Conservation (phyloP, 2,113 vertebrate genomes). For the Maccullochella peelii region DNA sequence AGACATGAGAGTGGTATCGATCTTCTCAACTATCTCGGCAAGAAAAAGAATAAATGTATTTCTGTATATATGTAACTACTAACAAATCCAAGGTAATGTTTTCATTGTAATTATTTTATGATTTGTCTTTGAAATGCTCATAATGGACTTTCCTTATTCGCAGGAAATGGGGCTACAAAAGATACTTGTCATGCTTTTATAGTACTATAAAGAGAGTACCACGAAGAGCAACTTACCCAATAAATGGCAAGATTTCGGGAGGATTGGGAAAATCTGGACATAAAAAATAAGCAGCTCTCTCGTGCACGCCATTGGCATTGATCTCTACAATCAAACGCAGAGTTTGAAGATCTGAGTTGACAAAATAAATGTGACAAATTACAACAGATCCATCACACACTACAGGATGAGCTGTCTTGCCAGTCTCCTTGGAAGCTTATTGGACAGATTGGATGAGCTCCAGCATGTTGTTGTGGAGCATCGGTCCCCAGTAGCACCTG, state of each 20-base stretch:
- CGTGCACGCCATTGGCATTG: background rate
- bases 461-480: constrained; percentile 64
- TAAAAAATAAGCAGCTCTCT: background rate
- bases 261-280: background rate
- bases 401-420: constrained; percentile 29
- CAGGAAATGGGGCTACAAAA: background rate
- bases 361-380: constrained; percentile 51
- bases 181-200: background rate
- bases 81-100: background rate
- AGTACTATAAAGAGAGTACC: background rate
- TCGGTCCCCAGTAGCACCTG: constrained; percentile 70
- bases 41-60: background rate
- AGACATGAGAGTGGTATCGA: background rate
- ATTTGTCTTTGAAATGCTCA: background rate
- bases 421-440: constrained; percentile 54
- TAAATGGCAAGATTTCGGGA: background rate
- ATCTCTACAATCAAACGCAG: constrained; percentile 22
- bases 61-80: no score
- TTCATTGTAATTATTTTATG: background rate
- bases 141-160: background rate
- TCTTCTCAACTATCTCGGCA: background rate
- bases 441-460: constrained; percentile 66
- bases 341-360: constrained; percentile 35
- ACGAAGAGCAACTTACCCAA: background rate
- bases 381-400: constrained; percentile 38